Percentiles rank a stretch among this genome's conserved stretches.
Evolutionary conservation across 2,888 invertebrate genomes (phyloP).

Genomic region (Drosophila neotestacea): DNA sequence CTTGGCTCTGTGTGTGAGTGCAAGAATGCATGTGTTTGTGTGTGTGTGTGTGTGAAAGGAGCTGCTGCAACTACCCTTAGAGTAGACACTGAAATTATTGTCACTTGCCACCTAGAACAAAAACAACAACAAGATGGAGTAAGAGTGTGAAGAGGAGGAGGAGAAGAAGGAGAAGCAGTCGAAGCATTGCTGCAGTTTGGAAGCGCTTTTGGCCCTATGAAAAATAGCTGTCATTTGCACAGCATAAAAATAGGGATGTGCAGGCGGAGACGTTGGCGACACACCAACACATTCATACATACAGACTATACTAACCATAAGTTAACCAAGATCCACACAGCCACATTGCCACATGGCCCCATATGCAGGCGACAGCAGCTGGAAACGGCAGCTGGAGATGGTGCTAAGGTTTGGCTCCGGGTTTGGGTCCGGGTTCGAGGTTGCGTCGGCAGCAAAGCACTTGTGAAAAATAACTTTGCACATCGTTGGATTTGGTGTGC

Average conservation of each 20-base stretch:
- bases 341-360: conserved; percentile 69
- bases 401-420: conserved; percentile 2
- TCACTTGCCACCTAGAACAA: conserved; percentile 74
- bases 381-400: conserved; percentile 19
- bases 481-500: conserved; percentile 78
- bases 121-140: conserved; percentile 18
- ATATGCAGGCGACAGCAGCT: conserved; percentile 69
- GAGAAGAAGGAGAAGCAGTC: conserved; percentile 32
- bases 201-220: conserved; percentile 76
- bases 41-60: conserved; percentile 9
- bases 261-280: conserved; percentile 21
- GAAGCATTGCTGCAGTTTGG: conserved; percentile 62
- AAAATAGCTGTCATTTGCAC: conserved; percentile 81
- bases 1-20: conserved; percentile 13
- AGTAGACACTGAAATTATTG: conserved; percentile 70
- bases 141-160: neutral
- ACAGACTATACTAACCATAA: conserved; percentile 71
- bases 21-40: neutral
- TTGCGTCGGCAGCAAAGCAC: conserved; percentile 71
- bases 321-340: conserved; percentile 79
- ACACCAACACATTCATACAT: conserved; percentile 36
- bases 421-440: conserved; percentile 23
- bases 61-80: conserved; percentile 18
- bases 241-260: conserved; percentile 76
- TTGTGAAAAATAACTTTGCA: conserved; percentile 81